A percentile compares a stretch with the other conserved stretches of the same genome.
Conservation (phyloP, 2,888 invertebrate species). For the Cephus pulcher region DNA sequence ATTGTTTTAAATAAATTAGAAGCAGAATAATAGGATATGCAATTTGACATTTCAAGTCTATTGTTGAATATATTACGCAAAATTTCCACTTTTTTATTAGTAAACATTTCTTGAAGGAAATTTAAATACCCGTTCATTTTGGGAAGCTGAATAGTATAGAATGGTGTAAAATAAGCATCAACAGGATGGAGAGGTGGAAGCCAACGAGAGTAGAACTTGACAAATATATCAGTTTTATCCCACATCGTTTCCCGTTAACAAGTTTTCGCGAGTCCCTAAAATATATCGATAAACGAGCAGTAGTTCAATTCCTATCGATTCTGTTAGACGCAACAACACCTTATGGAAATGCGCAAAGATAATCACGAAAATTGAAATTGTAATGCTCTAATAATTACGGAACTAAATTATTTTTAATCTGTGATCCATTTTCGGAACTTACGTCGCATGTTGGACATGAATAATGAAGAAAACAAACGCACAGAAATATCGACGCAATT, state of each 20-base stretch:
- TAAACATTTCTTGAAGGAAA: neutral
- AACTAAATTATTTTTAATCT: neutral
- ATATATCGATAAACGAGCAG: neutral
- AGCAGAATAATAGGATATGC: neutral
- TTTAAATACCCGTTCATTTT: neutral
- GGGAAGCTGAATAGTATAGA: neutral
- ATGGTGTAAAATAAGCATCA: slow-evolving; percentile 25
- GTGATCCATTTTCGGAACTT: neutral
- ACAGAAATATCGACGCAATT: neutral
- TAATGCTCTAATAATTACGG: neutral
- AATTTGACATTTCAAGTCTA: neutral
- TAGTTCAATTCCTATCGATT: neutral
- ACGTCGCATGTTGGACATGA: neutral
- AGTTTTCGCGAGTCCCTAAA: neutral
- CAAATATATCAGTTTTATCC: slow-evolving; percentile 45
- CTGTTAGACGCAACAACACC: neutral
- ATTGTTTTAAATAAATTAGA: neutral
- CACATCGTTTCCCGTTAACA: slow-evolving; percentile 35
- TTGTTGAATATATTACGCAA: neutral
- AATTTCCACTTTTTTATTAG: neutral
- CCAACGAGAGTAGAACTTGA: slow-evolving; percentile 27
- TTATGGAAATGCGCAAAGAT: neutral
- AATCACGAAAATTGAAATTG: neutral
- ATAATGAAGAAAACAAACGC: neutral
- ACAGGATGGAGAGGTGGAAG: slow-evolving; percentile 25